Base-by-base conservation (phyloP, 2,113 vertebrate species). In the Oceanodroma tethys region DNA sequence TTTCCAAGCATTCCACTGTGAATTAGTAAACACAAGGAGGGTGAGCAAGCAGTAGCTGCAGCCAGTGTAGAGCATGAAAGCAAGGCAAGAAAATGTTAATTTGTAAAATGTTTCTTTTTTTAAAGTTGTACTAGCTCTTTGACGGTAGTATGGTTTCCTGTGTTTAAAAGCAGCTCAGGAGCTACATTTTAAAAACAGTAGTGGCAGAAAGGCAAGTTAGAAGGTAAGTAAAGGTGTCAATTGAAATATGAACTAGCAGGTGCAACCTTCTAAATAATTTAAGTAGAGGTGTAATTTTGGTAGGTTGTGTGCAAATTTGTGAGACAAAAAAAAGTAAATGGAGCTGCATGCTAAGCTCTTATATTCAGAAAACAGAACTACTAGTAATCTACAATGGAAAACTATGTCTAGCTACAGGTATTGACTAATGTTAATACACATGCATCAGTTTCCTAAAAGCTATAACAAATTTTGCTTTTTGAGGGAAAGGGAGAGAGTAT, bases 281-380 rank as follows among this genome's bases (percentile, higher is more conserved):
- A 95, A 92, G 30, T 50, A 62, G 60, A 94, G 50, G 58, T 55
- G 47, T 30, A 81, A 78, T 93, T 94, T 94, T 88, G 85, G 70
- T 66, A 96, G 88, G 70, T 87, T 90, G 70, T 98, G 79, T 93
- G 86, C 81, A 96, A 83, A 96, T 83, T 86, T 87, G 86, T 85
- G 88, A 96, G 71, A 90, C 34, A 93, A 82, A 91, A 81, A 79
- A 93, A 74, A 68, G 25, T 87, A 96, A 95, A 84, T 8, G 38
- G 98, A 98, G 98, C 97, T 98, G 91, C 98, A 98, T 98, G 98
- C 98, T 98, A 93, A 98, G 98, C 97, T 97, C 97, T 94, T n/a
- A 36, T 91, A 88, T 84, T 98, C 71, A 93, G 93, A 96, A 96
- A 98, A 97, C 36, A 95, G 83, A 95, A 95, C 91, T 95, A 96